These are phyloP conservation scores for Micrasema minimum DNA, from an alignment of 1,140 invertebrate genomes.

Conservation along the genomic window DNA sequence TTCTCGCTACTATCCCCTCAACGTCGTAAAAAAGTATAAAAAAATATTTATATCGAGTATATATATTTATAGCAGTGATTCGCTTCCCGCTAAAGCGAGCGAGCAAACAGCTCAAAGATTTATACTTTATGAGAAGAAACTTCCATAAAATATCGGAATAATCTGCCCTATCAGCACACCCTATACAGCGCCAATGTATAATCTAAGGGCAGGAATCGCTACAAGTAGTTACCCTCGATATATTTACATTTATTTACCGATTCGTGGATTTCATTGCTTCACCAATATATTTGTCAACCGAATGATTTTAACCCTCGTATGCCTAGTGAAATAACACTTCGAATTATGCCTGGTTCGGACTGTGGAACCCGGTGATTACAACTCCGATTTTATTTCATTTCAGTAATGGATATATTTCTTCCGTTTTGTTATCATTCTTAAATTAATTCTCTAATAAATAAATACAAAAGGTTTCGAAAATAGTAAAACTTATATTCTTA, in stretches of 20 bases:
- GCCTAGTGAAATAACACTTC: neutral
- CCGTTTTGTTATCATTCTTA: neutral
- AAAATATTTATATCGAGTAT: constrained; percentile 32
- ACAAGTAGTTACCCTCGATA: no score
- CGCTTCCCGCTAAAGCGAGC: constrained; percentile 13
- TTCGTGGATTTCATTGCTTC: no score
- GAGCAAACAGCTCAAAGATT: constrained; percentile 25
- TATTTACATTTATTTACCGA: no score
- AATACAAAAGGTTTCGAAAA: neutral
- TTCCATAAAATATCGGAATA: constrained; percentile 34
- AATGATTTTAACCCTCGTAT: neutral
- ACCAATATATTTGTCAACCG: no score
- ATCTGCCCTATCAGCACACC: constrained; percentile 27
- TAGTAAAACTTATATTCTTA: neutral
- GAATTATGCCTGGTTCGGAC: neutral
- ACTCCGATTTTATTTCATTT: no score
- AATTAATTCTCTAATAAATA: neutral
- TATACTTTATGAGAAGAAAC: constrained; percentile 32
- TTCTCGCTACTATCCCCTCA: constrained; percentile 28
- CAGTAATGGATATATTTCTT: neutral
- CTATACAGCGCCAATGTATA: no score
- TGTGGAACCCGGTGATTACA: neutral
- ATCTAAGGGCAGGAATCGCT: no score
- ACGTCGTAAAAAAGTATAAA: constrained; percentile 31
- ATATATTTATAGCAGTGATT: constrained; percentile 18